Conservation (phyloP, 2,797 vertebrate species). For the Cottoperca gobio region DNA sequence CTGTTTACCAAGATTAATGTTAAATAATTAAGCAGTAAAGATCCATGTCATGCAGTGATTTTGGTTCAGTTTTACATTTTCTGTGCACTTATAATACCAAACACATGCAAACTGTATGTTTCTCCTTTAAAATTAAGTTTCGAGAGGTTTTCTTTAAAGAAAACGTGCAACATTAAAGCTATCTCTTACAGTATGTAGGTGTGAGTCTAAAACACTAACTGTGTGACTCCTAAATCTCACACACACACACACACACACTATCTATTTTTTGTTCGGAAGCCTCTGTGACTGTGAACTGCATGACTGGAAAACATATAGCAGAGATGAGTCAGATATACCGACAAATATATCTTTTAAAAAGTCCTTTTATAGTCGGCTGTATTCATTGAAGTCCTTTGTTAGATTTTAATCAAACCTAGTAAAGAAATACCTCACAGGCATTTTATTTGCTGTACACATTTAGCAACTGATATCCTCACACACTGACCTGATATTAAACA, state of each 20-base stretch:
- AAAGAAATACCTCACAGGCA: not conserved
- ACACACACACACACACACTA: slow-evolving; percentile 41
- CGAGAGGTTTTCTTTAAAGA: too few relatives aligned
- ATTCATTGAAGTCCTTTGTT: not conserved
- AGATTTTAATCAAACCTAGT: not conserved
- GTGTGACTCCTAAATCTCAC: slow-evolving; percentile 49
- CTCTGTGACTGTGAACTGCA: slow-evolving; percentile 55
- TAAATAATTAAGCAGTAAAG: not conserved
- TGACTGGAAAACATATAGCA: slow-evolving; percentile 76
- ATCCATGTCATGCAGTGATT: not conserved
- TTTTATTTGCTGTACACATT: not conserved
- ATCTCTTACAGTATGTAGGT: not conserved
- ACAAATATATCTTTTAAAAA: slow-evolving; percentile 26
- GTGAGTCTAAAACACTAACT: slow-evolving; percentile 7
- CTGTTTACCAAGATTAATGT: not conserved
- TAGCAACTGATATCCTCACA: not conserved
- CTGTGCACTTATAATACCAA: too few relatives aligned
- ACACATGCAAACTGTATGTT: too few relatives aligned
- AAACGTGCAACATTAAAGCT: too few relatives aligned
- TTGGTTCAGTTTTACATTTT: not conserved
- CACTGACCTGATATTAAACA: too few relatives aligned
- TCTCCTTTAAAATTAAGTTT: too few relatives aligned
- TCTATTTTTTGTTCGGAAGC: slow-evolving; percentile 62
- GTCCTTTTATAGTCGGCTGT: not conserved
- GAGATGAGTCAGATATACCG: slow-evolving; percentile 55